Evolutionary conservation across 2,888 invertebrate genomes (phyloP), one percentile per base, ranked within the genome.

Genomic region (Salticus scenicus): DNA sequence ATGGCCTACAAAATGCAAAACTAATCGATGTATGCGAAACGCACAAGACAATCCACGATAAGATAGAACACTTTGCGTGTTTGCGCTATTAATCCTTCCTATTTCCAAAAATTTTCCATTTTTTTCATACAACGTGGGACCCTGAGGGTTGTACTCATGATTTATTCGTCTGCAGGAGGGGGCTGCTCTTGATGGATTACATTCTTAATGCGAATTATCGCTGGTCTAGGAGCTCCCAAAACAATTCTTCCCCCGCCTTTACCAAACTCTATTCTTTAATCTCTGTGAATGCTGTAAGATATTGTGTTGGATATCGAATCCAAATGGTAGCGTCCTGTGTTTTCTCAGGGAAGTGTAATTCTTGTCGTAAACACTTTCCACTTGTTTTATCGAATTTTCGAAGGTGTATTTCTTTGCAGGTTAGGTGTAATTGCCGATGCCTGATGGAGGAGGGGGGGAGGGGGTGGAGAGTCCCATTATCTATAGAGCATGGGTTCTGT

Each of bases 121-220:
- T 70, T 42, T 70, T 42, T 37, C 70, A 24, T 57, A 57, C 28
- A 67, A 67, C 17, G 66, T 31, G 51, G 69, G 74, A 20, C 27
- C 67, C 67, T 28, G 57, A 74, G 74, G 74, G 69, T 74, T 67
- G 74, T 70, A 51, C 69, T 42, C 67, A 70, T 74, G 81, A 81
- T 81, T 75, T 81, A 69, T 73, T 73, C 80, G 64, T 57, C 64
- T 57, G 57, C 37, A 37, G 37, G 37, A 37, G 47, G 27, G 83
- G 76, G 66, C 67, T 57, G 71, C 31, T 17, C 71, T 77, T 83
- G 83, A 83, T 83, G 83, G 83, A 83, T 83, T 66, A 77, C 83
- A 72, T 77, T 71, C 71, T 37, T 83, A 77, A 83, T 83, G 83
- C 83, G 83, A 83, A 83, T 83, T 83, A 83, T 83, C 83, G 83